These are phyloP conservation scores for Larimichthys polyactis DNA, from an alignment of 2,113 vertebrate genomes.

Conservation along the genomic window DNA sequence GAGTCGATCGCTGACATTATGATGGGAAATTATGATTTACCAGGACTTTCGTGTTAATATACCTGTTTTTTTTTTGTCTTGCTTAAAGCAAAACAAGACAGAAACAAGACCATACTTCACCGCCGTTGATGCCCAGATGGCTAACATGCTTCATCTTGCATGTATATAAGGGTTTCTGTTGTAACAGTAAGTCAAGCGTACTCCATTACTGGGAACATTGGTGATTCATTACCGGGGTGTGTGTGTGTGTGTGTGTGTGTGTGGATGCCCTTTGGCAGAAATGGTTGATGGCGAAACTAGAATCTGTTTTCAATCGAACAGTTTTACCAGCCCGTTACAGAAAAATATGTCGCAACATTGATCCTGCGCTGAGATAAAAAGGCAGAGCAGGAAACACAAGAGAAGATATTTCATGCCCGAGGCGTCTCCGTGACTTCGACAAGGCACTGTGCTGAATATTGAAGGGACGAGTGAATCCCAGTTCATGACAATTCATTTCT, in stretches of 20 bases:
- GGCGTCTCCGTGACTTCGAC: background rate
- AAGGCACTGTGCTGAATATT: background rate
- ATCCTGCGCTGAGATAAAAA: conserved; percentile 44
- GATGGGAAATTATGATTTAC: background rate
- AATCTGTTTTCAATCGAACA: conserved; percentile 41
- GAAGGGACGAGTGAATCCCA: background rate
- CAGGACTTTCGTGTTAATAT: background rate
- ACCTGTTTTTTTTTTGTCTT: background rate
- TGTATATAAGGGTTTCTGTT: conserved; percentile 18
- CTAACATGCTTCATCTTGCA: conserved; percentile 4
- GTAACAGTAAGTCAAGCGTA: conserved; percentile 21
- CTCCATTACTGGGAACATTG: conserved; percentile 49
- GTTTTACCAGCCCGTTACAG: background rate
- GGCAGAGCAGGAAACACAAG: conserved; percentile 30
- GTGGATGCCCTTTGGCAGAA: conserved; percentile 53
- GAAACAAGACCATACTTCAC: background rate
- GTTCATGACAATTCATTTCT: background rate
- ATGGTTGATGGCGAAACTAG: background rate
- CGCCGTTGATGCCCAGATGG: background rate
- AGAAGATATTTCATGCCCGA: conserved; percentile 14
- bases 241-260: background rate
- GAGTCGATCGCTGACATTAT: background rate
- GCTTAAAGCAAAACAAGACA: background rate
- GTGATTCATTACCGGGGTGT: conserved; percentile 35
- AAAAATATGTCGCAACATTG: conserved; percentile 32